Conservation (phyloP, 2,888 invertebrate species). For the Synanthedon myopaeformis region DNA sequence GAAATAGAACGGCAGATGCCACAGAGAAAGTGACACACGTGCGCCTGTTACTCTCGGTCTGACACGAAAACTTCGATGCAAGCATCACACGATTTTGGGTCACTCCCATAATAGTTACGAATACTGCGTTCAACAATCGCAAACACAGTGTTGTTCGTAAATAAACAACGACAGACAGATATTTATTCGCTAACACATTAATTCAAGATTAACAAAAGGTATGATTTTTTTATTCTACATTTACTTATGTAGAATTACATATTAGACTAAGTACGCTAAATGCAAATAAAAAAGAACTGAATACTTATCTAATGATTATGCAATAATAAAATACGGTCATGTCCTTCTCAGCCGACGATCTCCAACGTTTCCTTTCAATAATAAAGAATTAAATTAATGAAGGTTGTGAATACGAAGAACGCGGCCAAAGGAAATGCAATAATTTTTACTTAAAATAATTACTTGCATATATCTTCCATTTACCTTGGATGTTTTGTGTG, state of each 20-base stretch:
- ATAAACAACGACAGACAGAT: no score
- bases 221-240: no score
- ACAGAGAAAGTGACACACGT: slow-evolving; percentile 50
- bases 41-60: slow-evolving; percentile 30
- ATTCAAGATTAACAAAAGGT: no score
- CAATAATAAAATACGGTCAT: slow-evolving; percentile 35
- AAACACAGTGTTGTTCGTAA: slow-evolving; percentile 8
- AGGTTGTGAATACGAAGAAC: slow-evolving; percentile 20
- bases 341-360: slow-evolving; percentile 35
- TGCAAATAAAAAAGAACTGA: no score
- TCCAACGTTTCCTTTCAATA: background rate
- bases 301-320: slow-evolving; percentile 19
- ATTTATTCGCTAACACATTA: no score
- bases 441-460: no score
- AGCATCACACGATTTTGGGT: slow-evolving; percentile 55
- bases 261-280: no score
- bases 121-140: slow-evolving; percentile 19
- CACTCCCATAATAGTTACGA: slow-evolving; percentile 43
- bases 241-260: no score
- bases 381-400: slow-evolving; percentile 9
- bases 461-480: no score
- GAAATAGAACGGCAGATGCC: slow-evolving; percentile 41
- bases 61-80: slow-evolving; percentile 29
- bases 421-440: slow-evolving; percentile 21
- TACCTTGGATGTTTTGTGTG: no score